Conservation (phyloP, 2,888 invertebrate species). For the Volucella zonaria region DNA sequence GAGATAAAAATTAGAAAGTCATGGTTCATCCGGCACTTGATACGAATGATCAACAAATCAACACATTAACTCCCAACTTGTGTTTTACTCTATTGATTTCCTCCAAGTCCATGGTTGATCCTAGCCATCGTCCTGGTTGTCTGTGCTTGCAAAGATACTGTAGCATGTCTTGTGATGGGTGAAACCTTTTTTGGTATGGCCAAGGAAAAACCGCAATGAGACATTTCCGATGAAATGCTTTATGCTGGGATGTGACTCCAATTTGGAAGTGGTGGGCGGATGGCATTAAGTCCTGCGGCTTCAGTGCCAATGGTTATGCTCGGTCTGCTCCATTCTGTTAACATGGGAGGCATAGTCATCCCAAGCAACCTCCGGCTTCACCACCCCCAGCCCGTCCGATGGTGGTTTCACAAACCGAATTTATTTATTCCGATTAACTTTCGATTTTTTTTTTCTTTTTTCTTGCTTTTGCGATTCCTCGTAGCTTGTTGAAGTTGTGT, state of each 20-base stretch:
- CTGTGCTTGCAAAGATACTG: conserved; percentile 28
- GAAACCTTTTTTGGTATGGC: conserved; percentile 15
- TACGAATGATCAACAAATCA: too few species aligned
- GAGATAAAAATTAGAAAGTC: too few species aligned
- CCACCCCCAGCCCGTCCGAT: conserved; percentile 1
- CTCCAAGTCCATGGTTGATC: too few species aligned
- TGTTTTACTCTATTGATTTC: too few species aligned
- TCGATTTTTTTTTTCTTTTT: conserved; percentile 57
- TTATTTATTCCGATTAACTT: conserved; percentile 72
- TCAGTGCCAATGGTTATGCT: conserved; percentile 12
- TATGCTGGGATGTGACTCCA: conserved; percentile 47
- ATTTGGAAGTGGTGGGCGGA: conserved; percentile 36
- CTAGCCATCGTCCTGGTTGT: too few species aligned
- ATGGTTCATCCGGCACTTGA: too few species aligned
- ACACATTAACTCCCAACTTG: too few species aligned
- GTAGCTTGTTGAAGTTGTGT: conserved; percentile 10
- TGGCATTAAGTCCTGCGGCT: conserved; percentile 18
- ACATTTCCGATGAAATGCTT: conserved; percentile 56
- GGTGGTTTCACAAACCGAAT: conserved; percentile 62
- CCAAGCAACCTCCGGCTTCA: too few species aligned
- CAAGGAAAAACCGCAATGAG: conserved; percentile 40
- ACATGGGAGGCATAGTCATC: conserved; percentile 21
- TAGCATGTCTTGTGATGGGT: background rate
- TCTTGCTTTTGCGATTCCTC: background rate
- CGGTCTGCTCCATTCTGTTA: conserved; percentile 50